These are phyloP conservation scores for Rhagologus leucostigma DNA, from an alignment of 2,113 vertebrate genomes.

Conservation along the genomic window DNA sequence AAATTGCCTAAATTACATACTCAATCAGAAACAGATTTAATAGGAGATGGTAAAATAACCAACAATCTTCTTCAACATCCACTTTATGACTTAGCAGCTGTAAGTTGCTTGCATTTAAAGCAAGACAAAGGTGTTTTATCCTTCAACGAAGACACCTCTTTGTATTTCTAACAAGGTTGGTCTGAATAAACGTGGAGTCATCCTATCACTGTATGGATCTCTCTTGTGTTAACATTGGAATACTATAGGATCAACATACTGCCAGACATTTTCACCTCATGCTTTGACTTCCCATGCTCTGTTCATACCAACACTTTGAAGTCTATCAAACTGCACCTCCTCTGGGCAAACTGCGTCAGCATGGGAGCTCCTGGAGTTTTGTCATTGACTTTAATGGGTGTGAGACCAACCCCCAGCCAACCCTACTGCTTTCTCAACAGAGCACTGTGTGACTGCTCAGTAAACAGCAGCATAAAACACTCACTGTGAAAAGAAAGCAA, in stretches of 20 bases:
- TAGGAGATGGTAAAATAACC: neutral
- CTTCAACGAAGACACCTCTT: neutral
- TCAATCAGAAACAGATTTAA: conserved; percentile 17
- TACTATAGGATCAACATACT: neutral
- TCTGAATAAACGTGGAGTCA: neutral
- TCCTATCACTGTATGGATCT: neutral
- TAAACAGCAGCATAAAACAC: neutral
- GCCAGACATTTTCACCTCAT: neutral
- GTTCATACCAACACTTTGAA: neutral
- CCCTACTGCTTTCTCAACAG: neutral
- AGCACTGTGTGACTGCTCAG: neutral
- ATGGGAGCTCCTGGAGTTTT: neutral
- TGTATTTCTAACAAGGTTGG: neutral
- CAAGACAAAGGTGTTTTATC: neutral
- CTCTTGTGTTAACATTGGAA: neutral
- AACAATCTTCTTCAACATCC: neutral
- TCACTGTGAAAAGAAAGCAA: neutral
- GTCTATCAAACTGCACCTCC: neutral
- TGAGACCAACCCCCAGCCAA: neutral
- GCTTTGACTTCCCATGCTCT: neutral
- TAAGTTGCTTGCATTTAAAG: neutral
- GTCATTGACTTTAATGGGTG: neutral
- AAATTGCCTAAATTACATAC: neutral
- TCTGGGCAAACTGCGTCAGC: neutral
- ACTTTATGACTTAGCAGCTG: neutral